These are phyloP conservation scores for Sitodiplosis mosellana DNA, from an alignment of 1,140 invertebrate species.

Conservation along the genomic window DNA sequence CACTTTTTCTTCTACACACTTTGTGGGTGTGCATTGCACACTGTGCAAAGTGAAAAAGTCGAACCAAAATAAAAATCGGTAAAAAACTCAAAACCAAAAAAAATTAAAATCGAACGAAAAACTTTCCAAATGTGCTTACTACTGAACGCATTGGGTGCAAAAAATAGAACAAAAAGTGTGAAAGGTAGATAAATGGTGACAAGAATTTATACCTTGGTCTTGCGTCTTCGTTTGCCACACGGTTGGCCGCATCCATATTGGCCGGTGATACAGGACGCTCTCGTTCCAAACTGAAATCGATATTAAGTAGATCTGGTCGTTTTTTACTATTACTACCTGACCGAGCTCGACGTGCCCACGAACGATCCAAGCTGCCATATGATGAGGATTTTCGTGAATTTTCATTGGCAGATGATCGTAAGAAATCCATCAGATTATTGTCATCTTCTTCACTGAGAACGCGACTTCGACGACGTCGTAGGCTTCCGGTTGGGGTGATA, in stretches of 20 bases:
- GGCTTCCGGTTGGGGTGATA: conserved; percentile 73
- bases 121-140: too few relatives aligned
- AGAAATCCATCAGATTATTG: conserved; percentile 66
- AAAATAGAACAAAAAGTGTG: not conserved
- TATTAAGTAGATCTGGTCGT: conserved; percentile 45
- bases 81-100: too few relatives aligned
- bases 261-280: conserved; percentile 55
- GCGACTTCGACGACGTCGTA: conserved; percentile 57
- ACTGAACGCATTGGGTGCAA: too few relatives aligned
- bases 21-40: too few relatives aligned
- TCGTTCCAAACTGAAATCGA: conserved; percentile 47
- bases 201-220: conserved; percentile 23
- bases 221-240: conserved; percentile 21
- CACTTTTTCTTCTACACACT: too few relatives aligned
- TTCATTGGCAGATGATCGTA: conserved; percentile 54
- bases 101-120: too few relatives aligned
- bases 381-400: conserved; percentile 45
- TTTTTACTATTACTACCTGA: conserved; percentile 42
- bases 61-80: too few relatives aligned
- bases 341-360: conserved; percentile 63
- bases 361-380: conserved; percentile 73
- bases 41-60: too few relatives aligned
- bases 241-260: conserved; percentile 32
- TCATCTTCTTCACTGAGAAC: conserved; percentile 72
- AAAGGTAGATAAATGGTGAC: not conserved